Percentiles rank a stretch among this genome's conserved stretches.
Conservation (phyloP, 2,888 invertebrate genomes). For the Ornithoptera alexandrae region DNA sequence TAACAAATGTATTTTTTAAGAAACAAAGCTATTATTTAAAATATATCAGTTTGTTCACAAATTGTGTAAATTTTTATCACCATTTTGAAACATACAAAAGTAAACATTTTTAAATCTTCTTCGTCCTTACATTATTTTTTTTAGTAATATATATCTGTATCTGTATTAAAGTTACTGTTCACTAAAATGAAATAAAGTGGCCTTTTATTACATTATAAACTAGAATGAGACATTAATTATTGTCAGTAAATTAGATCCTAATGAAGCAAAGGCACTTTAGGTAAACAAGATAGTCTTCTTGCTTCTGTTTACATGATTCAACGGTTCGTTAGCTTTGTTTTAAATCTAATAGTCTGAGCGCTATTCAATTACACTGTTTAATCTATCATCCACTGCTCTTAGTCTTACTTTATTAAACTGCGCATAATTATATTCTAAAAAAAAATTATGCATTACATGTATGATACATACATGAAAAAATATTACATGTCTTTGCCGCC, state of each 20-base stretch:
- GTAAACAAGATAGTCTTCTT: conserved; percentile 79
- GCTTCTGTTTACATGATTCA: conserved; percentile 76
- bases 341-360: conserved; percentile 68
- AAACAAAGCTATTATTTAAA: conserved; percentile 8
- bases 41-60: background rate
- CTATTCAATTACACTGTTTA: conserved; percentile 40
- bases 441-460: background rate
- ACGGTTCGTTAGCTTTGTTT: conserved; percentile 80
- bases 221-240: conserved; percentile 66
- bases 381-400: conserved; percentile 23
- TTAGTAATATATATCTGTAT: no score
- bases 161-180: no score
- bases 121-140: no score
- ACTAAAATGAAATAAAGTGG: background rate
- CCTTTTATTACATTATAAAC: background rate
- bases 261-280: conserved; percentile 79
- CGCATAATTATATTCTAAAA: background rate
- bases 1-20: conserved; percentile 55
- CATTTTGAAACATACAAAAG: background rate
- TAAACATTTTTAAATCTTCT: no score
- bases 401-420: background rate
- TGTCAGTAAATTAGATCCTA: conserved; percentile 79
- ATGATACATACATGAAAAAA: no score
- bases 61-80: background rate
- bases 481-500: no score